Base-by-base conservation (phyloP, 1,140 invertebrate genomes). In the Bilobella aurantiaca region DNA sequence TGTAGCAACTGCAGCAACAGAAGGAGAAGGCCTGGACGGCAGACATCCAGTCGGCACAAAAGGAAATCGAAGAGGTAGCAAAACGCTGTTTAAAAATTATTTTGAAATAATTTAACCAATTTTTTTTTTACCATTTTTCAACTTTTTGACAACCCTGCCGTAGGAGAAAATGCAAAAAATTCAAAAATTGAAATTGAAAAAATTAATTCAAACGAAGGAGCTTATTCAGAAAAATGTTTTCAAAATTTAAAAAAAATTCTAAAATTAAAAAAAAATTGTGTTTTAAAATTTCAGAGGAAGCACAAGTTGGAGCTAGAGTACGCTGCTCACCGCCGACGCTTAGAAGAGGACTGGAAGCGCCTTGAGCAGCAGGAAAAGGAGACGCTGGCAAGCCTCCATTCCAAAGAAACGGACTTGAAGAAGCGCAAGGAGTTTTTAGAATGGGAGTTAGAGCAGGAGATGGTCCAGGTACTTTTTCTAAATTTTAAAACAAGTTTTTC, bases 241-340 rank as follows among this genome's bases (percentile, higher is more conserved):
- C n/a, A n/a, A n/a, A n/a, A n/a, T n/a, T n/a, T n/a, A n/a, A n/a
- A n/a, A n/a, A n/a, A n/a, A n/a, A n/a, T n/a, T n/a, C n/a, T n/a
- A n/a, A n/a, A n/a, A n/a, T n/a, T n/a, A n/a, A n/a, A n/a, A n/a
- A n/a, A n/a, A n/a, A n/a, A n/a, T n/a, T n/a, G n/a, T n/a, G n/a
- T n/a, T n/a, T n/a, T n/a, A n/a, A n/a, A n/a, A 34, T 53, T 63
- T 30, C 61, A 74, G 74, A 82, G 84, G 72, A 80, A 82, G 12
- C 74, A 76, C 25, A 78, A 79, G 31, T 81, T 84, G 78, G 81
- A 83, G 73, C 75, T 78, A 58, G 81, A 83, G 73, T 83, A 83
- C 76, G 80, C 80, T 28, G 80, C 80, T 18, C 83, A 84, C 65
- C 82, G 81, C 58, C 72, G 78, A 31, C 76, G 78, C 16, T 71